These are phyloP conservation scores for Symphodus melops DNA, from an alignment of 2,113 vertebrate species.

Conservation along the genomic window DNA sequence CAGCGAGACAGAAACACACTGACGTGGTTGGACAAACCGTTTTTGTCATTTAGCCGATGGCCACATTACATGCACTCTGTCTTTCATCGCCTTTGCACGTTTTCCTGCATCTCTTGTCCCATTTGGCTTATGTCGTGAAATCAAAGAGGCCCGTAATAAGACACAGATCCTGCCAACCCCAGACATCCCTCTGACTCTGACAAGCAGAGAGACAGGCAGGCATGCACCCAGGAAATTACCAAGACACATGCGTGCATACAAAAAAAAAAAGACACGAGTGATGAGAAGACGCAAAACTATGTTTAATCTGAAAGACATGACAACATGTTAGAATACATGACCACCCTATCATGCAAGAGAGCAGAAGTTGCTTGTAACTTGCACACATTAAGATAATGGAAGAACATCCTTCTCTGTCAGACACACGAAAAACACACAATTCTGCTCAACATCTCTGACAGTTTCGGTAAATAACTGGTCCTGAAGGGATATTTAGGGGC, in stretches of 20 bases:
- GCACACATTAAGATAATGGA: neutral
- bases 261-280: neutral
- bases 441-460: neutral
- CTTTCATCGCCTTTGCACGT: conserved; percentile 32
- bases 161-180: conserved; percentile 60
- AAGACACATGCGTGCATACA: conserved; percentile 25
- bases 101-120: conserved; percentile 56
- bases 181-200: conserved; percentile 59
- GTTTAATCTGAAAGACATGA: neutral
- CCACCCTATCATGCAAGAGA: neutral
- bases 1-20: conserved; percentile 15
- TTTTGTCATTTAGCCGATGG: conserved; percentile 41
- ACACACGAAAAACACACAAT: neutral
- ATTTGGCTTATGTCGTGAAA: conserved; percentile 58
- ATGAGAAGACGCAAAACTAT: conserved; percentile 7
- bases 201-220: conserved; percentile 47
- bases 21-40: conserved; percentile 36
- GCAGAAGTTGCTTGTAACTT: neutral
- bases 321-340: neutral
- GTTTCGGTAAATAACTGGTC: conserved; percentile 24
- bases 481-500: conserved; percentile 8
- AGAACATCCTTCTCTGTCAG: no score
- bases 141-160: conserved; percentile 63
- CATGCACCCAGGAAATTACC: conserved; percentile 42
- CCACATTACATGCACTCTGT: conserved; percentile 32